Percentiles rank a stretch among this genome's conserved stretches.
These are phyloP conservation scores for Zelleria hepariella DNA, from an alignment of 2,888 invertebrate genomes.

Conservation along the genomic window DNA sequence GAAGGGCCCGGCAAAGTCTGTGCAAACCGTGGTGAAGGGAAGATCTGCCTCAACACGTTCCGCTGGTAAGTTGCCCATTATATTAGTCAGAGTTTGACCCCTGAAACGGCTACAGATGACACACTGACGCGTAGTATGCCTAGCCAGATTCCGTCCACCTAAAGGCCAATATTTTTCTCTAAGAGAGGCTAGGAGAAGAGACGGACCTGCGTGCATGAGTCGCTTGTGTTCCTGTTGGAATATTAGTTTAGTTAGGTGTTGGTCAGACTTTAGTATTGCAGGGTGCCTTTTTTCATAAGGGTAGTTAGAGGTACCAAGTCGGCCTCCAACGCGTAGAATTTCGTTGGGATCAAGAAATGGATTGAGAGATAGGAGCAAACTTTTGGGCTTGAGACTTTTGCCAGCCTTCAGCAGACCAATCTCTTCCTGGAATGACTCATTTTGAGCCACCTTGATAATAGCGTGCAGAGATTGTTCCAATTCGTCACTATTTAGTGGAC, in stretches of 20 bases:
- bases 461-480: neutral
- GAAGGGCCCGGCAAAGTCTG: conserved; percentile 1
- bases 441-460: neutral
- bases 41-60: neutral
- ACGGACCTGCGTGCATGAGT: neutral
- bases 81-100: neutral
- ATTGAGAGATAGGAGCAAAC: neutral
- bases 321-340: conserved; percentile 8
- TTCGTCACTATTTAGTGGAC: no score
- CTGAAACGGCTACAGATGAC: neutral
- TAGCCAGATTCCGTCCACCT: neutral
- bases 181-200: neutral
- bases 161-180: neutral
- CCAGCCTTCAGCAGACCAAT: neutral
- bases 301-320: conserved; percentile 3
- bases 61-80: neutral
- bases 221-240: neutral
- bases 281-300: conserved; percentile 1
- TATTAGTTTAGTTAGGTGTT: neutral
- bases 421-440: neutral
- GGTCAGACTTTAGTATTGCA: neutral
- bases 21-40: neutral
- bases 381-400: neutral
- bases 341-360: conserved; percentile 8
- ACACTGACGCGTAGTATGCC: neutral